These are phyloP conservation scores for Silurus aristotelis DNA, from an alignment of 2,797 vertebrate genomes.

Conservation along the genomic window DNA sequence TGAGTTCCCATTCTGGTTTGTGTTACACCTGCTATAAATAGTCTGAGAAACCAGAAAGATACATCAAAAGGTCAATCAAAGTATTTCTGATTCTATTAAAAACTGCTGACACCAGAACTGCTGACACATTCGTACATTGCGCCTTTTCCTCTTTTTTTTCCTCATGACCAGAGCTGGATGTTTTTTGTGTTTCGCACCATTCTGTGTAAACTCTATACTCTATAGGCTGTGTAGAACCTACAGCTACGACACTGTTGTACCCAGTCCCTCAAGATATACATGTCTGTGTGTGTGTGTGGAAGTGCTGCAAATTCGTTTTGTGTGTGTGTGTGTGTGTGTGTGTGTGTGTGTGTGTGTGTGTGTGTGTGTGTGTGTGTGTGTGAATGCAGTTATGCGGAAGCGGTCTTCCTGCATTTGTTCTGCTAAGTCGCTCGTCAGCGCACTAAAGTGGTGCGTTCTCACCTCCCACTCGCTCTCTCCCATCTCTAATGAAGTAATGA, in stretches of 20 bases:
- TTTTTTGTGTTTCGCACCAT: not conserved
- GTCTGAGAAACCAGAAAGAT: not conserved
- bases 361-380: slow-evolving; percentile 33
- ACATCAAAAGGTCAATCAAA: too few species aligned
- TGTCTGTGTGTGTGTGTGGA: not conserved
- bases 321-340: not conserved
- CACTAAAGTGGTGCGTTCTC: slow-evolving; percentile 14
- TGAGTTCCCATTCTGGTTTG: not conserved
- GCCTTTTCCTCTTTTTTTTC: not conserved
- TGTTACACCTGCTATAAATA: not conserved
- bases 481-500: slow-evolving; percentile 20
- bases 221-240: not conserved
- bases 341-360: slow-evolving; percentile 2
- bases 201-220: too few species aligned
- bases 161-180: not conserved
- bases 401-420: slow-evolving; percentile 63
- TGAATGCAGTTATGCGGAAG: slow-evolving; percentile 56
- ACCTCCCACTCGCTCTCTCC: slow-evolving; percentile 29
- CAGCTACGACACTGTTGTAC: not conserved
- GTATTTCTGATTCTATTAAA: too few species aligned
- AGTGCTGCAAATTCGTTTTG: slow-evolving; percentile 10
- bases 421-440: slow-evolving; percentile 33
- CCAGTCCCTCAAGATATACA: not conserved
- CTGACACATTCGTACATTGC: too few species aligned
- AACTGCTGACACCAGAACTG: too few species aligned